A percentile compares a stretch with the other conserved stretches of the same genome.
These are phyloP conservation scores for Gorsachius goisagi DNA, from an alignment of 2,113 vertebrate genomes.

Conservation along the genomic window DNA sequence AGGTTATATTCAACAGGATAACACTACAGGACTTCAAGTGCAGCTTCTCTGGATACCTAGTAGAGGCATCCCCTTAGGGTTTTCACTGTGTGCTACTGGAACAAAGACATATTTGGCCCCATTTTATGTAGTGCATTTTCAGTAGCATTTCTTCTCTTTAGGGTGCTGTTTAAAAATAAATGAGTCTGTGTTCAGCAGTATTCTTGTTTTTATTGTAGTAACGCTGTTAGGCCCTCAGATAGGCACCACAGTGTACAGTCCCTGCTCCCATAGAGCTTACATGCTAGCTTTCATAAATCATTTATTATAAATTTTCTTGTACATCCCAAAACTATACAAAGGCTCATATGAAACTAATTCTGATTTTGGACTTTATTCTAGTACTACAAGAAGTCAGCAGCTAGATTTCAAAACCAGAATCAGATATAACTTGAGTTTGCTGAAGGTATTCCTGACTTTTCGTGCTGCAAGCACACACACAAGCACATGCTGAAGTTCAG, in stretches of 20 bases:
- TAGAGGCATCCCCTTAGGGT: not conserved
- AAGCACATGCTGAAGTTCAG: not conserved
- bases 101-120: not conserved
- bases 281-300: constrained; percentile 15
- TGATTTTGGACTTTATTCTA: constrained; percentile 2
- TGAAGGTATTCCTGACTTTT: not conserved
- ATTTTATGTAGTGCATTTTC: not conserved
- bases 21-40: not conserved
- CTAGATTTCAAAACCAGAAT: not conserved
- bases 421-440: not conserved
- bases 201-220: constrained; percentile 49
- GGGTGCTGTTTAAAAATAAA: not conserved
- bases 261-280: constrained; percentile 37
- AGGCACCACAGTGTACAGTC: constrained; percentile 1
- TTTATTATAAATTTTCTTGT: not conserved
- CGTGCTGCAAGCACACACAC: not conserved
- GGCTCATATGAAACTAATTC: not conserved
- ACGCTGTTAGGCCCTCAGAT: not conserved
- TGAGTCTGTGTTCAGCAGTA: not conserved
- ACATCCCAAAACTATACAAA: not conserved
- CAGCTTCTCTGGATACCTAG: not conserved
- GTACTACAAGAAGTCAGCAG: not conserved
- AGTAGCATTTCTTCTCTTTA: not conserved
- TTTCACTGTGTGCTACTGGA: not conserved
- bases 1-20: too few species aligned